phyloP scores from a whole-genome alignment of 2,888 invertebrate genomes.

The Eupithecia vulgata region DNA sequence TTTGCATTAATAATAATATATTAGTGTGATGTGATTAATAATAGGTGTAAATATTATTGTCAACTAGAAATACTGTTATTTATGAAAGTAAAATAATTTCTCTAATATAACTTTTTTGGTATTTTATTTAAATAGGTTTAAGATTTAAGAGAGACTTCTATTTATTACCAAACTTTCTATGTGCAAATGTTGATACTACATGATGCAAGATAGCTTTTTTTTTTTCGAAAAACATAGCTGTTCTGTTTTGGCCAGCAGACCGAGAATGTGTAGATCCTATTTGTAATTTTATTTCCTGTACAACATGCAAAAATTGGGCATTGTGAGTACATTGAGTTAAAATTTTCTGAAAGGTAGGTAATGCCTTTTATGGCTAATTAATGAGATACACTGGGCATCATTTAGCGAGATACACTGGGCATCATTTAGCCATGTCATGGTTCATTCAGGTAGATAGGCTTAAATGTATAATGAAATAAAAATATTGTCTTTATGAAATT shows the following conservation, averaged over 20 bases:
- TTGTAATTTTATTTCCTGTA: background rate
- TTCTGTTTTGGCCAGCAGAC: too few relatives aligned
- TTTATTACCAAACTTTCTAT: too few relatives aligned
- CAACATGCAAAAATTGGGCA: background rate
- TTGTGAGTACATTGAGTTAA: too few relatives aligned
- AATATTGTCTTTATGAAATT: background rate
- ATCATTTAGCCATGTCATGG: background rate
- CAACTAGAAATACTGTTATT: background rate
- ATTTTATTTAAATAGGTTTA: background rate
- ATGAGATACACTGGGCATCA: background rate
- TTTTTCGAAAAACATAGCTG: too few relatives aligned
- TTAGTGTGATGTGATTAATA: background rate
- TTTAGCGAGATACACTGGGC: background rate
- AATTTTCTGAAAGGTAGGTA: too few relatives aligned
- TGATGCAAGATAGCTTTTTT: too few relatives aligned
- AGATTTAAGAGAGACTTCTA: too few relatives aligned
- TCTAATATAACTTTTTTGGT: background rate
- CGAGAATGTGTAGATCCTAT: background rate
- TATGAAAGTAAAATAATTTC: background rate
- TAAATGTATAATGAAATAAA: background rate
- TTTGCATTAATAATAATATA: background rate
- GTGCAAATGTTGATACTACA: too few relatives aligned
- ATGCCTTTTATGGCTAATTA: too few relatives aligned
- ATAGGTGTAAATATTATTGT: constrained; percentile 1
- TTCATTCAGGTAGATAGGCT: background rate